Conservation (phyloP, 2,113 vertebrate genomes). For the Siniperca knerii region DNA sequence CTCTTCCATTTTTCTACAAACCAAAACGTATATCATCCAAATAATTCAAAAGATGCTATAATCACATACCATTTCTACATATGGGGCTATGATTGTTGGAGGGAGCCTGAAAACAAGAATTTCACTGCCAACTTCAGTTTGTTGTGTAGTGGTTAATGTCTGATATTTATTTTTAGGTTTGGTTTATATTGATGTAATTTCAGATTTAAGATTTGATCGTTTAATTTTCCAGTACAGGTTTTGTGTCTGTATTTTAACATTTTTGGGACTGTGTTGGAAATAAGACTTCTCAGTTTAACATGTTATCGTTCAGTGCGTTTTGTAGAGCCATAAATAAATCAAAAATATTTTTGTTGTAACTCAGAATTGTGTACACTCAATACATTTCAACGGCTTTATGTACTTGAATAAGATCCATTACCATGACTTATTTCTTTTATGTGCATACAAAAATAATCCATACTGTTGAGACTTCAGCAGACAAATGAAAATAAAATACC, state of each 20-base stretch:
- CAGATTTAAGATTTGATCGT: neutral
- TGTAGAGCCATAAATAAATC: neutral
- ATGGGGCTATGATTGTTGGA: neutral
- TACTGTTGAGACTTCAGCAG: neutral
- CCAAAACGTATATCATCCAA: neutral
- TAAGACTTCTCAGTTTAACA: neutral
- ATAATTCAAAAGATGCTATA: neutral
- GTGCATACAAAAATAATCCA: constrained; percentile 1
- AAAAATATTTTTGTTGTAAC: neutral
- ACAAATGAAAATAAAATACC: neutral
- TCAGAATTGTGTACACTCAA: neutral
- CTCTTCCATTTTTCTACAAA: neutral
- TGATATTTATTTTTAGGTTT: neutral
- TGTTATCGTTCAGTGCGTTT: neutral
- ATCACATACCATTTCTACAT: neutral
- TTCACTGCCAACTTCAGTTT: neutral
- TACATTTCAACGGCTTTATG: neutral
- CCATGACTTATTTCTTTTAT: neutral
- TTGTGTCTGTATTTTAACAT: neutral
- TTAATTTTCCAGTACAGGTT: neutral
- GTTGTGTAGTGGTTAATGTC: neutral
- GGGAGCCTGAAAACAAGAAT: too few relatives aligned
- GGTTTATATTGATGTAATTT: neutral
- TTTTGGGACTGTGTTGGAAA: neutral
- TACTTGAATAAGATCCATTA: neutral